phyloP scores from a whole-genome alignment of 2,888 invertebrate species.

The Drosophila birchii region DNA sequence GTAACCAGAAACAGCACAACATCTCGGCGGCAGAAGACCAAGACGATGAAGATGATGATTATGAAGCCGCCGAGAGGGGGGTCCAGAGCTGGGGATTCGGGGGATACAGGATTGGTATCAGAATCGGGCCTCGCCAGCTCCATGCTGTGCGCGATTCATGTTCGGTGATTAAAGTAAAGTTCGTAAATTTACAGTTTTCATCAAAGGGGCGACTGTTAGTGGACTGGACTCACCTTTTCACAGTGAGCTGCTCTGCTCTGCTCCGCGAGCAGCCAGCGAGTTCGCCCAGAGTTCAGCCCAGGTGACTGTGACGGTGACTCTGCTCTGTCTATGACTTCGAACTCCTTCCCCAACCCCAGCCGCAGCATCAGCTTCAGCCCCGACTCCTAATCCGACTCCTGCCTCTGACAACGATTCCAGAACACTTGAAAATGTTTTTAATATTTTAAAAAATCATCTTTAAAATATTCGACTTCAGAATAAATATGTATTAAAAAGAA shows the following conservation, averaged over 20 bases:
- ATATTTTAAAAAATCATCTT: neutral
- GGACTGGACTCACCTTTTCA: slow-evolving; percentile 82
- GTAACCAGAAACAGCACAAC: slow-evolving; percentile 43
- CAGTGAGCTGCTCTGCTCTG: slow-evolving; percentile 58
- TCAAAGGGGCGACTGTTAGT: slow-evolving; percentile 82
- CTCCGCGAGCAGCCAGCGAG: slow-evolving; percentile 52
- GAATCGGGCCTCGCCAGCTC: slow-evolving; percentile 49
- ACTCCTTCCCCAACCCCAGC: slow-evolving; percentile 42
- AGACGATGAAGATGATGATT: slow-evolving; percentile 46
- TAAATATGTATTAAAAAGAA: no score
- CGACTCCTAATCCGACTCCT: slow-evolving; percentile 46
- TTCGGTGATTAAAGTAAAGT: slow-evolving; percentile 83
- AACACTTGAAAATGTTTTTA: slow-evolving; percentile 20
- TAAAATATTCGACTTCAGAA: neutral
- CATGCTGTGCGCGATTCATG: slow-evolving; percentile 83
- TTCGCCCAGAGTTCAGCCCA: slow-evolving; percentile 75
- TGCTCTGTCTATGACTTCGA: slow-evolving; percentile 63
- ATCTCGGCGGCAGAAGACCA: slow-evolving; percentile 35
- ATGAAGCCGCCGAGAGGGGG: slow-evolving; percentile 27
- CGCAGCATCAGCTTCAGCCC: slow-evolving; percentile 24
- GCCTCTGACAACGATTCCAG: slow-evolving; percentile 26
- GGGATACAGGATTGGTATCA: slow-evolving; percentile 47
- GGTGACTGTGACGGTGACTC: slow-evolving; percentile 77
- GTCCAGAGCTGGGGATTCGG: slow-evolving; percentile 14
- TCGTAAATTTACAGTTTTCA: slow-evolving; percentile 84